These are phyloP conservation scores for Willisornis vidua DNA, from an alignment of 2,113 vertebrate genomes.

Conservation along the genomic window DNA sequence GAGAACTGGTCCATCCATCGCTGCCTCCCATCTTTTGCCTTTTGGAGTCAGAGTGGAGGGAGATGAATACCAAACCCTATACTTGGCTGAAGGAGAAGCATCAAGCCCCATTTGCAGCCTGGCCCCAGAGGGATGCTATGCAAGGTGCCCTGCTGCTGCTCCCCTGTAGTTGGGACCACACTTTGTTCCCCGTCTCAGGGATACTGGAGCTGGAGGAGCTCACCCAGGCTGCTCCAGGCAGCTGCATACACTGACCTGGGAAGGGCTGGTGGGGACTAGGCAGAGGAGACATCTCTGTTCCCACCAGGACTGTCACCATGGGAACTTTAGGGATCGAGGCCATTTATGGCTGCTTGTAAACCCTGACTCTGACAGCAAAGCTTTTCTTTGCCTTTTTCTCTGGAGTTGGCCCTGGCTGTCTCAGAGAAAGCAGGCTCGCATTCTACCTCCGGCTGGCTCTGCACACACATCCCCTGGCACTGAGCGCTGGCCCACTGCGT, in stretches of 20 bases:
- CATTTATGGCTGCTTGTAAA: slow-evolving; percentile 44
- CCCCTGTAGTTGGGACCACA: background rate
- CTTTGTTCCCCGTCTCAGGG: rapidly evolving
- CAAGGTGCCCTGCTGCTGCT: background rate
- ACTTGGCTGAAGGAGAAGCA: background rate
- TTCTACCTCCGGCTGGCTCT: slow-evolving; percentile 53
- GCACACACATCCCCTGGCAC: slow-evolving; percentile 54
- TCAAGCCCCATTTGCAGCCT: background rate
- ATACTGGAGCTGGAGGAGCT: background rate
- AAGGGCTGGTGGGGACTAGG: background rate
- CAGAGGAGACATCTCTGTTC: slow-evolving; percentile 17
- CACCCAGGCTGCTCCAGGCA: background rate
- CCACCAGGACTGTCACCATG: slow-evolving; percentile 48
- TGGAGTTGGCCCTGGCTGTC: slow-evolving; percentile 24
- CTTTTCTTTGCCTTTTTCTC: slow-evolving; percentile 51
- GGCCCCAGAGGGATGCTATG: background rate
- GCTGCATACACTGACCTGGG: background rate
- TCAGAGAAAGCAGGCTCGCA: background rate
- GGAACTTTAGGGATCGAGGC: slow-evolving; percentile 30
- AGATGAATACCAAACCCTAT: background rate
- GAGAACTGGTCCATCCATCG: background rate
- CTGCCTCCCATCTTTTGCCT: background rate
- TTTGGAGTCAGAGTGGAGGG: background rate
- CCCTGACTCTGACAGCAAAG: slow-evolving; percentile 51
- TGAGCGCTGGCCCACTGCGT: background rate